Conservation (phyloP, 2,888 invertebrate species). For the Dolichopus griseipennis region DNA sequence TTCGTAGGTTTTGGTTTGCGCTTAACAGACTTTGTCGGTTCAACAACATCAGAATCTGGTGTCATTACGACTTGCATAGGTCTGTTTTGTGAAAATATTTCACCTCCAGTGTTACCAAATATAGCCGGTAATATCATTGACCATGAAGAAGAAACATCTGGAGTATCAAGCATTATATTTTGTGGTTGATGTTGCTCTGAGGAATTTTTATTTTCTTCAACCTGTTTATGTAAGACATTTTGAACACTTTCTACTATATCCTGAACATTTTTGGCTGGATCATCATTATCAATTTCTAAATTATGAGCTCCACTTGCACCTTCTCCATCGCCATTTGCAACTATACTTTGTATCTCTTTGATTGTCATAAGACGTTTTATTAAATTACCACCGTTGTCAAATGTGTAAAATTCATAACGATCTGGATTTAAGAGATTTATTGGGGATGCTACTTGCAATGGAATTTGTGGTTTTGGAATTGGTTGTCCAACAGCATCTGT, state of each 20-base stretch:
- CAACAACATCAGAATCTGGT: slow-evolving; percentile 42
- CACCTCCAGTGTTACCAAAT: slow-evolving; percentile 60
- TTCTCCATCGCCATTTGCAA: slow-evolving; percentile 70
- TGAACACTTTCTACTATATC: slow-evolving; percentile 76
- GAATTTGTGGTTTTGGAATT: slow-evolving; percentile 53
- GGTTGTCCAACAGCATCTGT: slow-evolving; percentile 62
- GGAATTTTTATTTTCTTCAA: slow-evolving; percentile 51
- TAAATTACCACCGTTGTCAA: slow-evolving; percentile 73
- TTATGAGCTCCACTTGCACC: slow-evolving; percentile 44
- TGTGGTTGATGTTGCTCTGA: slow-evolving; percentile 31
- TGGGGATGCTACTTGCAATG: slow-evolving; percentile 65
- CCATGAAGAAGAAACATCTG: slow-evolving; percentile 69
- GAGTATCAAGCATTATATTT: slow-evolving; percentile 55
- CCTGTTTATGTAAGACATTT: slow-evolving; percentile 69
- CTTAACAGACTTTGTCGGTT: slow-evolving; percentile 29
- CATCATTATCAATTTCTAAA: slow-evolving; percentile 39
- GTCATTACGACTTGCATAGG: slow-evolving; percentile 41
- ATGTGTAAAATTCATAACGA: slow-evolving; percentile 78
- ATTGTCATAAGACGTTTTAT: slow-evolving; percentile 76
- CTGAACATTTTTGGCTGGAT: slow-evolving; percentile 61
- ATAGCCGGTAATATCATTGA: slow-evolving; percentile 72
- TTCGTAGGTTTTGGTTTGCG: slow-evolving; percentile 31
- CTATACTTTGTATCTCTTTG: slow-evolving; percentile 74
- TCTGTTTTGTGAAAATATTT: slow-evolving; percentile 49
- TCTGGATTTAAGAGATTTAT: slow-evolving; percentile 72